A percentile compares a stretch with the other conserved stretches of the same genome.
Conservation (phyloP, 2,113 vertebrate species). For the rat (Rattus norvegicus) region DNA sequence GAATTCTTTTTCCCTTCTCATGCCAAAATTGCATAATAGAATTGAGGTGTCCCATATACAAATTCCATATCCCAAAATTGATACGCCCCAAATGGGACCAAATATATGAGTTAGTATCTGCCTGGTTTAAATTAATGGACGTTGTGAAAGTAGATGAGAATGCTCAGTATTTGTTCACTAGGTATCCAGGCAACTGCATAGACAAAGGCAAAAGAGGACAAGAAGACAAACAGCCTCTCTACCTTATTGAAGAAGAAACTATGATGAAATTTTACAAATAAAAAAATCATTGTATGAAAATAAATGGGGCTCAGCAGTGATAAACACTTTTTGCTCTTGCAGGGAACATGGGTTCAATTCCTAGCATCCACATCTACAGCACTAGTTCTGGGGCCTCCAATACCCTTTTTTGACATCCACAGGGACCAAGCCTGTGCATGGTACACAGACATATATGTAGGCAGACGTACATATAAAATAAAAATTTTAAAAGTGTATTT, state of each 20-base stretch:
- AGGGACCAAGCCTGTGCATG: too few relatives aligned
- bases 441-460: neutral
- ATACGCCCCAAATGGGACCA: neutral
- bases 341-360: neutral
- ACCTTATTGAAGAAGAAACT: neutral
- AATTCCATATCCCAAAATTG: neutral
- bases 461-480: neutral
- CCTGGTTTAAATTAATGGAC: neutral
- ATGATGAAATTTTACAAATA: neutral
- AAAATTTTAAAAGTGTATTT: neutral
- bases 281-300: neutral
- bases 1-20: neutral
- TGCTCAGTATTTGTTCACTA: neutral
- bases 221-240: neutral
- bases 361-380: neutral
- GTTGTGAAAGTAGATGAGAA: neutral
- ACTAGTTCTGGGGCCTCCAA: neutral
- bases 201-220: neutral
- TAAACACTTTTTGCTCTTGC: neutral
- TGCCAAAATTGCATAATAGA: neutral
- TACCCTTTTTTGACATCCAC: neutral
- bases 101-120: neutral
- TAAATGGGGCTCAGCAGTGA: too few relatives aligned
- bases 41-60: neutral
- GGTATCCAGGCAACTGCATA: neutral